Evolutionary conservation across 2,113 vertebrate species (phyloP), one percentile per base, ranked within the genome.

Genomic region (Sula dactylatra): DNA sequence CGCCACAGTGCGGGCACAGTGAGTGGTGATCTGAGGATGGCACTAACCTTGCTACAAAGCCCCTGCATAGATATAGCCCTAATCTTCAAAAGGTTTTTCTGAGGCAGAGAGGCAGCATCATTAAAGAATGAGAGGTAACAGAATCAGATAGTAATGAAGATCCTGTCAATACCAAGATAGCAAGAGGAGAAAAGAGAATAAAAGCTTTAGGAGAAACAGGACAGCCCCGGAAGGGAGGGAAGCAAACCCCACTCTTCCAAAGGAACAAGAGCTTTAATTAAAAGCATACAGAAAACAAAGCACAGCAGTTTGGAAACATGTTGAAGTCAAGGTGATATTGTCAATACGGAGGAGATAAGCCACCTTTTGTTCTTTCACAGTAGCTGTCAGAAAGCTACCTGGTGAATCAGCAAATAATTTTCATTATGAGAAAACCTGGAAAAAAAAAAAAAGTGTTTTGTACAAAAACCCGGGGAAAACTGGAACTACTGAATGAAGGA

Each of bases 361-460:
- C 45, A 50, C 31, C 27, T 66, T 93, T 88, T 91, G n/a, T 85
- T 91, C 83, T 83, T 94, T 85, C 61, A 92, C 44, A 69, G 52
- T 27, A 61, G 55, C 78, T 89, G 31, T 61, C 74, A 54, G 50
- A 82, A 91, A 70, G 32, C 52, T 92, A 78, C 26, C 69, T 45
- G 44, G 44, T 67, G 54, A 94, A 85, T 62, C 3, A 11, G 40
- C 40, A 80, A 90, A 59, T 32, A 42, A n/a, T 71, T 77, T 64
- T 50, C 49, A 86, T 36, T 36, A 64, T 65, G 40, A 82, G 7
- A 78, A 76, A 89, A 84, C 18, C 18, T 26, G 9, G 4, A 16
- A 24, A 38, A 49, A 54, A 31, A 52, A 45, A 65, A 44, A 52
- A 29, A 22, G 24, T 3, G 3, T n/a, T 74, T 90, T 69, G 7